Evolutionary conservation across 2,797 vertebrate genomes (phyloP).

Genomic region (Falco biarmicus): DNA sequence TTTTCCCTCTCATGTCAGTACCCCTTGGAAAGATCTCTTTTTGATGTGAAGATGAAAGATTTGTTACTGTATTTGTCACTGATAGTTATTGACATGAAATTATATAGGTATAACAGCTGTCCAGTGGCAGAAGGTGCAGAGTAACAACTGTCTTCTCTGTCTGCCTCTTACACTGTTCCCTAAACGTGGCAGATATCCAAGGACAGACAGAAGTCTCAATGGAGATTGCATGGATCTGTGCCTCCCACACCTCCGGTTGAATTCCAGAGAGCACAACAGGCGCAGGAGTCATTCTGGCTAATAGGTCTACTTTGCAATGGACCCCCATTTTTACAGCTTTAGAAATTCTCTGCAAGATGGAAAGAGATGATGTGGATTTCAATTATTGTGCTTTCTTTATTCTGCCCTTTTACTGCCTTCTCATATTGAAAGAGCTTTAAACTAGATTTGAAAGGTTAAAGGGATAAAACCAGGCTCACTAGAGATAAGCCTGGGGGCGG

Average conservation of each 20-base stretch:
- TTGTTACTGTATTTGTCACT: not conserved
- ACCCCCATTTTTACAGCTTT: not conserved
- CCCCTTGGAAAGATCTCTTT: not conserved
- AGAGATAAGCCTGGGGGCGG: too few relatives aligned
- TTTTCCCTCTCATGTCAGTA: not conserved
- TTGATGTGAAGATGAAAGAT: not conserved
- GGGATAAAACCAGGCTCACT: too few relatives aligned
- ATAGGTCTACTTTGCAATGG: not conserved
- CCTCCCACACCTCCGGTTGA: not conserved
- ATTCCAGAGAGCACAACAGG: not conserved
- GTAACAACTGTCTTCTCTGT: too few relatives aligned
- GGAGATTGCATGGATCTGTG: not conserved
- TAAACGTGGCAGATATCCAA: not conserved
- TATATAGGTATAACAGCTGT: not conserved
- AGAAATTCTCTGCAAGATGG: not conserved
- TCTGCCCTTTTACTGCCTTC: too few relatives aligned
- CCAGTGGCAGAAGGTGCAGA: too few relatives aligned
- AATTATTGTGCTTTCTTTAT: too few relatives aligned
- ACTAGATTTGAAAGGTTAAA: too few relatives aligned
- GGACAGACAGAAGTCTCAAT: not conserved
- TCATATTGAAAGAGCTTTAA: too few relatives aligned
- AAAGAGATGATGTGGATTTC: too few relatives aligned
- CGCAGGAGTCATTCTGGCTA: not conserved
- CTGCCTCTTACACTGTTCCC: not conserved
- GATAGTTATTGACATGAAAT: not conserved